Evolutionary conservation across 2,113 vertebrate genomes (phyloP).

Genomic region (Semnornis frantzii): DNA sequence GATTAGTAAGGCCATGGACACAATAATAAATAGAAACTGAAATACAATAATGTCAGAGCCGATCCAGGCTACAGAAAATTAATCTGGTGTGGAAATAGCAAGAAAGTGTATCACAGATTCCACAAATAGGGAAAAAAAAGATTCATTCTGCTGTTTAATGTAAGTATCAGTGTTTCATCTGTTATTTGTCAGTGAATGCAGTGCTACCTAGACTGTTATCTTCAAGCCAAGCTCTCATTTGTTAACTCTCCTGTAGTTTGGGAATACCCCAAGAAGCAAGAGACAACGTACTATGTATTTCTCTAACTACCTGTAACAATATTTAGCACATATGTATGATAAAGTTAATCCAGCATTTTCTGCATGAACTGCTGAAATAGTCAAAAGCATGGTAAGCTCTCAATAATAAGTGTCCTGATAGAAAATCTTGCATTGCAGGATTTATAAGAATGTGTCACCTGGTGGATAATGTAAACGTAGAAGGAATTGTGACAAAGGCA

Average conservation of each 20-base stretch:
- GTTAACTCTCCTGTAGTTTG: neutral
- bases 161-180: constrained; percentile 26
- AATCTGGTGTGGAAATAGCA: constrained; percentile 12
- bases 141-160: neutral
- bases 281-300: neutral
- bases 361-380: constrained; percentile 52
- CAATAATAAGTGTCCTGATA: neutral
- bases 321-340: neutral
- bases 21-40: constrained; percentile 37
- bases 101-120: neutral
- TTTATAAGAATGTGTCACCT: constrained; percentile 18
- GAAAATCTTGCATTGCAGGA: constrained; percentile 24
- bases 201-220: neutral
- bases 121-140: neutral
- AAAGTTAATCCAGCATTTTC: constrained; percentile 57
- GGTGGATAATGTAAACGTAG: neutral
- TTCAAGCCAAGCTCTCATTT: neutral
- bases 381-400: constrained; percentile 27
- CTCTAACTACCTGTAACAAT: constrained; percentile 46
- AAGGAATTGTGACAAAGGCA: neutral
- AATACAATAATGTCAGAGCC: neutral
- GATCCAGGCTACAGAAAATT: neutral
- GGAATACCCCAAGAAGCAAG: neutral
- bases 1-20: constrained; percentile 53
- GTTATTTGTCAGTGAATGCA: neutral